phyloP scores from a whole-genome alignment of 2,113 vertebrate species.

The Procapra przewalskii region DNA sequence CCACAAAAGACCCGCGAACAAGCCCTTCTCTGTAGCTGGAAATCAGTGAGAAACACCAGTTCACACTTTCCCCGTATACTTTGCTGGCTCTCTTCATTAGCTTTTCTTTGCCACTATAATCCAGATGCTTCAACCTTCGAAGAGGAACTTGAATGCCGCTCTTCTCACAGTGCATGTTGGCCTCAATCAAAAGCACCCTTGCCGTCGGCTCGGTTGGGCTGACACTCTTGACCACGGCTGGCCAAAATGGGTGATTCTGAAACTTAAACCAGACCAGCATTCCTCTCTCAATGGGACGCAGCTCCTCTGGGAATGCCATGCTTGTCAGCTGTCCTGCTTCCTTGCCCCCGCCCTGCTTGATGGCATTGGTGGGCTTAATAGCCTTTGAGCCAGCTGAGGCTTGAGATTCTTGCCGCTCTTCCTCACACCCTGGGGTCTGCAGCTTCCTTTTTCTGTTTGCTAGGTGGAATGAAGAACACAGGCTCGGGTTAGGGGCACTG shows the following conservation, averaged over 20 bases:
- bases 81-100: constrained; percentile 82
- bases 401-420: not conserved
- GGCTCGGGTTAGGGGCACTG: not conserved
- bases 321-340: constrained; percentile 52
- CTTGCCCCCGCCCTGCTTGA: constrained; percentile 36
- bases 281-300: constrained; percentile 66
- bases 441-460: not conserved
- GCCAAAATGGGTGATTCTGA: constrained; percentile 78
- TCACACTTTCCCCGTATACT: constrained; percentile 77
- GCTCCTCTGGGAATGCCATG: constrained; percentile 53
- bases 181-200: constrained; percentile 86
- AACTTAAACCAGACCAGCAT: constrained; percentile 81
- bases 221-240: constrained; percentile 86
- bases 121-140: constrained; percentile 87
- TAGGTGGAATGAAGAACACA: not conserved
- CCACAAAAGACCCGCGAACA: constrained; percentile 85
- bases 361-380: not conserved
- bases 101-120: constrained; percentile 83
- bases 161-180: constrained; percentile 64
- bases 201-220: constrained; percentile 81
- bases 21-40: constrained; percentile 85
- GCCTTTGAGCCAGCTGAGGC: not conserved
- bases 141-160: constrained; percentile 83
- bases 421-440: not conserved
- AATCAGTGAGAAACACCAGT: constrained; percentile 87